Conservation (phyloP, 2,888 invertebrate genomes). For the Eristalis tenax region DNA sequence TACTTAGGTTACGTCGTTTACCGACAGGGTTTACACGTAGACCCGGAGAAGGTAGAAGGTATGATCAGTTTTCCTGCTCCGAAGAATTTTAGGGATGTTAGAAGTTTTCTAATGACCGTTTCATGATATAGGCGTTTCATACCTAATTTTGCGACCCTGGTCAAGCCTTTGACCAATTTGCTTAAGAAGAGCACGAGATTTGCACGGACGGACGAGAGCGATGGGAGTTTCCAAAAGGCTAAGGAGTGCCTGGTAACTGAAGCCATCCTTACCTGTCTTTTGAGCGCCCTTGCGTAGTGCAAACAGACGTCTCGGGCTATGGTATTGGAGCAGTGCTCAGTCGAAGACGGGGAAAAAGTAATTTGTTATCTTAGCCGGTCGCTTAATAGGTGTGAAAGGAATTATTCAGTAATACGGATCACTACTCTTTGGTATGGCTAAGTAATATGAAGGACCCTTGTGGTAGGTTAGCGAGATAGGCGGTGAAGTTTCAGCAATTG, state of each 20-base stretch:
- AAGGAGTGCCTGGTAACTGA: slow-evolving; percentile 30
- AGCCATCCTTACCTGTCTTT: slow-evolving; percentile 29
- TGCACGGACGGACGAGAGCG: neutral
- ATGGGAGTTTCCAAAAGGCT: slow-evolving; percentile 15
- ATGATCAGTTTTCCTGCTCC: slow-evolving; percentile 47
- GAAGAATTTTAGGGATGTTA: slow-evolving; percentile 14
- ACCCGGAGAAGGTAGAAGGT: slow-evolving; percentile 68
- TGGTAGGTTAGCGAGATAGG: no score
- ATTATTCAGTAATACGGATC: neutral
- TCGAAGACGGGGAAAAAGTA: neutral
- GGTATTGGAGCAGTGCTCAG: no score
- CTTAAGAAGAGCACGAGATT: slow-evolving; percentile 3
- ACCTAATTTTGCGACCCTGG: slow-evolving; percentile 6
- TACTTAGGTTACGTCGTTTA: slow-evolving; percentile 76
- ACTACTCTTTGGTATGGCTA: no score
- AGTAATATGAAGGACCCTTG: no score
- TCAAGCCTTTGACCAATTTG: slow-evolving; percentile 3
- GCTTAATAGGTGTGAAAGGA: neutral
- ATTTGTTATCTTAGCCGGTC: neutral
- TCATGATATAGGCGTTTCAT: slow-evolving; percentile 24
- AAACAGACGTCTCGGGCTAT: slow-evolving; percentile 36
- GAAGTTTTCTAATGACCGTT: slow-evolving; percentile 7
- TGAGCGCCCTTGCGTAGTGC: slow-evolving; percentile 8
- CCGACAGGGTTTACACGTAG: slow-evolving; percentile 71
- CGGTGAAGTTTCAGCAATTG: no score